phyloP scores from a whole-genome alignment of 1,140 invertebrate genomes.

The Drosophila carrolli region DNA sequence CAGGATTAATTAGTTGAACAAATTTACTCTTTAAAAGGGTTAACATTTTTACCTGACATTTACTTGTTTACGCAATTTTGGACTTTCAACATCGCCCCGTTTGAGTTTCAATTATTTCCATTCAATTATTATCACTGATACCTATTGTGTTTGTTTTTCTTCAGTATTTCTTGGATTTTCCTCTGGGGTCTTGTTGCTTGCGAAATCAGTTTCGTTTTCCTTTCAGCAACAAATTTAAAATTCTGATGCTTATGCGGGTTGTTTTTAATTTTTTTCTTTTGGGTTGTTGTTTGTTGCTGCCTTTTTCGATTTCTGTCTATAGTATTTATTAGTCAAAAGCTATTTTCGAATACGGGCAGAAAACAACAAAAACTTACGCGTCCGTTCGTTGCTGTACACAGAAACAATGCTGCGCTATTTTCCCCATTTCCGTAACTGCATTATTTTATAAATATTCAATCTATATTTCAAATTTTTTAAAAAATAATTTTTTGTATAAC shows the following conservation, averaged over 20 bases:
- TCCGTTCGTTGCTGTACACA: slow-evolving; percentile 22
- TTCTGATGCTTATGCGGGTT: slow-evolving; percentile 46
- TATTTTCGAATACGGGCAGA: slow-evolving; percentile 73
- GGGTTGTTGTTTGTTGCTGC: slow-evolving; percentile 48
- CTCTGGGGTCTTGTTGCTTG: slow-evolving; percentile 13
- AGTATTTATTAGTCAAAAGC: slow-evolving; percentile 84
- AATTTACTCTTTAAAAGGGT: slow-evolving; percentile 32
- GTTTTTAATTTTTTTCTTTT: slow-evolving; percentile 33
- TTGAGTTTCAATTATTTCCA: slow-evolving; percentile 52
- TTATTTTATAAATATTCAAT: not conserved
- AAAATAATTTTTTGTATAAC: no score
- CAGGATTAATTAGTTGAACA: slow-evolving; percentile 12
- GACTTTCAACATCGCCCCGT: slow-evolving; percentile 24
- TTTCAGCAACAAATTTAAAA: slow-evolving; percentile 46
- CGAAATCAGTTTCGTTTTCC: slow-evolving; percentile 42
- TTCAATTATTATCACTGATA: slow-evolving; percentile 37
- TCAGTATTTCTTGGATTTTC: not conserved
- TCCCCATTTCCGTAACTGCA: no score
- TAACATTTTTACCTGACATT: slow-evolving; percentile 21
- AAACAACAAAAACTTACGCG: slow-evolving; percentile 57
- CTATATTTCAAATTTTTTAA: no score
- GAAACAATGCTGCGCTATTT: not conserved
- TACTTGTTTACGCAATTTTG: slow-evolving; percentile 52
- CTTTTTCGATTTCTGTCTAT: slow-evolving; percentile 73
- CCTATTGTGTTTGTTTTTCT: slow-evolving; percentile 29